Evolutionary conservation across 2,113 vertebrate genomes (phyloP).

Genomic region (Protobothrops flavoviridis): DNA sequence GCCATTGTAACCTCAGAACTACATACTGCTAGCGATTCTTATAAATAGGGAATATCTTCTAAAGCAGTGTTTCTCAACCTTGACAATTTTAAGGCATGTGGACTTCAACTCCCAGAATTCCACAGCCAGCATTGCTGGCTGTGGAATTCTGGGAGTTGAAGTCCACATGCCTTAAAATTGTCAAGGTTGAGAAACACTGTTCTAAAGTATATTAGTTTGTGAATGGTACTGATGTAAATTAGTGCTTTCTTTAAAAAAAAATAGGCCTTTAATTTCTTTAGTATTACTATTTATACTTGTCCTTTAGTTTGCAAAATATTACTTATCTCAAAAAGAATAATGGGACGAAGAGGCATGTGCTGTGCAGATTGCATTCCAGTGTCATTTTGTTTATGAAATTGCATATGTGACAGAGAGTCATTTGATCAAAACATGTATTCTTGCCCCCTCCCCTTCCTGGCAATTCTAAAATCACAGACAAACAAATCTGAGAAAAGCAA

Average conservation of each 20-base stretch:
- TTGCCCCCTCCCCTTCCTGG: not conserved
- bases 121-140: no score
- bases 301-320: not conserved
- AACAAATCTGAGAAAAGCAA: not conserved
- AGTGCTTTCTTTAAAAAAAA: not conserved
- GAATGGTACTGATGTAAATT: not conserved
- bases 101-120: no score
- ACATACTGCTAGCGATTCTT: not conserved
- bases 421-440: not conserved
- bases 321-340: not conserved
- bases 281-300: not conserved
- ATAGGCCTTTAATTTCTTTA: not conserved
- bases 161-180: no score
- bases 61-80: no score
- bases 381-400: not conserved
- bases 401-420: not conserved
- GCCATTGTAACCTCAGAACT: not conserved
- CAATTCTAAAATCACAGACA: not conserved
- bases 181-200: no score
- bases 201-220: not conserved
- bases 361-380: not conserved
- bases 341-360: not conserved
- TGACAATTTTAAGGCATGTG: no score
- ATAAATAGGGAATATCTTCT: not conserved
- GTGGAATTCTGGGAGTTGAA: no score